Evolutionary conservation across 2,113 vertebrate genomes (phyloP), one percentile per base, ranked within the genome.

Genomic region (Ploceus nigricollis): DNA sequence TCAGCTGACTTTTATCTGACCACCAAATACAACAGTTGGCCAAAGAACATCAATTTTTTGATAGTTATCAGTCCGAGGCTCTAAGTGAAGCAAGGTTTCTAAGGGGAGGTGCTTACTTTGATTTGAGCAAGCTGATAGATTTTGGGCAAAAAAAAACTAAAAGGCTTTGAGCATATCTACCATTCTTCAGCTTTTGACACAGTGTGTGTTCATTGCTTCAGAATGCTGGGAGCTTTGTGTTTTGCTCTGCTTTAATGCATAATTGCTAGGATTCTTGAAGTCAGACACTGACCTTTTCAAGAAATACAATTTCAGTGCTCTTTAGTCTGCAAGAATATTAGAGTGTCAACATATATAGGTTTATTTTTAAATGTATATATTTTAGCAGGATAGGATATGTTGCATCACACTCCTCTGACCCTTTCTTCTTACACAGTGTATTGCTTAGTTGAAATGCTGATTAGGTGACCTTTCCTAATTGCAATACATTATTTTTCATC

Each of bases 41-140:
- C 0, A 0, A 53, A 47, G 30, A 90, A 30, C 20, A 8, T 47
- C 37, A 15, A 8, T 5, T 56, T 78, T 82, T 73, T 53, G 0
- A 8, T 24, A 45, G 45, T 72, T 90, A 27, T 4, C 2, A 1
- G 8, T 63, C 23, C 0, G 2, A 45, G 54, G 23, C 28, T 53
- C 25, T 28, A 45, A 39, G 20, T 44, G 25, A 82, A 64, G 40
- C 4, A 48, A 6, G 15, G 12, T 65, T 78, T 71, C 27, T 35
- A 17, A 35, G 45, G 35, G 77, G 33, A 75, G 6, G 7, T 27
- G 30, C 39, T 93, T 39, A 4, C 53, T 61, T 80, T 56, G 42
- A 37, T 76, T 76, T 39, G 40, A 79, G 40, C 57, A 42, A 79
- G 51, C 57, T 89, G 45, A 14, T 57, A 57, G 45, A 30, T 80